Percentiles rank a stretch among this genome's conserved stretches.
Conservation (phyloP, 2,888 invertebrate genomes). For the Proisotoma minuta region DNA sequence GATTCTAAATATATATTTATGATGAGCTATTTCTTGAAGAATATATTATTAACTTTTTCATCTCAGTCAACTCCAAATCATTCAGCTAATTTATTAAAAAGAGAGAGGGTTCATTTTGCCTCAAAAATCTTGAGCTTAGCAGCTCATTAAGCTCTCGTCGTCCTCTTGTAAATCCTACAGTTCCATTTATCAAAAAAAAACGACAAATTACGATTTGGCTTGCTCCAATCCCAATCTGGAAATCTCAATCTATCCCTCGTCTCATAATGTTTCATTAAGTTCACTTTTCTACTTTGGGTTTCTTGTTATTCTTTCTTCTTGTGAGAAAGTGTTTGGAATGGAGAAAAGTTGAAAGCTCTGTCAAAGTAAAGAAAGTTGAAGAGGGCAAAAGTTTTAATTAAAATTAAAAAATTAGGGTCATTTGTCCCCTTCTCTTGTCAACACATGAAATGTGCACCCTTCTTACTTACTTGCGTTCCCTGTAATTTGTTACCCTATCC, state of each 20-base stretch:
- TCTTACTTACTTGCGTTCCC: background rate
- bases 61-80: no score
- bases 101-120: no score
- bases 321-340: background rate
- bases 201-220: no score
- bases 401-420: conserved; percentile 45
- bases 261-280: background rate
- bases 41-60: no score
- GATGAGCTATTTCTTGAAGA: no score
- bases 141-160: background rate
- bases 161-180: background rate
- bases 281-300: background rate
- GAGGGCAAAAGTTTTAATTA: conserved; percentile 40
- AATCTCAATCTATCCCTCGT: background rate
- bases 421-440: conserved; percentile 29
- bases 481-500: conserved; percentile 2
- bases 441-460: background rate
- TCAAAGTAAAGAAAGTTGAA: background rate
- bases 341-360: conserved; percentile 8
- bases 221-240: conserved; percentile 3
- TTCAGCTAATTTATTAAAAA: no score
- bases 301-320: background rate
- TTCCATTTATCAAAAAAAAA: background rate
- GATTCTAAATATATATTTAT: no score
- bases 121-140: background rate